Percentiles rank a stretch among this genome's conserved stretches.
Conservation (phyloP, 2,888 invertebrate species). For the Melanophora roralis region DNA sequence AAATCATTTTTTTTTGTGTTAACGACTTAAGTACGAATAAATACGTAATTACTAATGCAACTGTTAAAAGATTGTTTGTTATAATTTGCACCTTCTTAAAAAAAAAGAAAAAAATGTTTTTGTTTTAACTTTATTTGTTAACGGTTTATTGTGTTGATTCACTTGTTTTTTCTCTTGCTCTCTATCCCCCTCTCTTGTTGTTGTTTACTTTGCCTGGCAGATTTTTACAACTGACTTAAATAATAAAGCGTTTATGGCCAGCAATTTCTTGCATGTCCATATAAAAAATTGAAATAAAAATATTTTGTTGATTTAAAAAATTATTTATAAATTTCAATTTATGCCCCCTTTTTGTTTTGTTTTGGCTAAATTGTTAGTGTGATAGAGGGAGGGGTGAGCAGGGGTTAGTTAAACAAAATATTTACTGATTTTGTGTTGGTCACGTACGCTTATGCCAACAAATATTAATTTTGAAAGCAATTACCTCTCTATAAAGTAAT, state of each 20-base stretch:
- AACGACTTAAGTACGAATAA: slow-evolving; percentile 20
- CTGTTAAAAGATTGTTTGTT: slow-evolving; percentile 22
- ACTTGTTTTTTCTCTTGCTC: neutral
- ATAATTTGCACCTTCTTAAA: slow-evolving; percentile 18
- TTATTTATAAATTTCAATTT: slow-evolving; percentile 24
- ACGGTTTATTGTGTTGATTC: neutral
- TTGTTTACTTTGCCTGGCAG: neutral
- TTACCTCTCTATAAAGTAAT: slow-evolving; percentile 21
- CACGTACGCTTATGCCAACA: slow-evolving; percentile 28
- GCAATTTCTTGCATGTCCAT: neutral
- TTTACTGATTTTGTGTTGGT: neutral
- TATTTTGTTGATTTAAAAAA: slow-evolving; percentile 1
- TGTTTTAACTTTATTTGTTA: neutral
- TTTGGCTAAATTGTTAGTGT: neutral
- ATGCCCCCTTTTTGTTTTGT: neutral
- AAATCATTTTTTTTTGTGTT: slow-evolving; percentile 40
- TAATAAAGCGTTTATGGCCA: neutral
- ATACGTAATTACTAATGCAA: slow-evolving; percentile 29
- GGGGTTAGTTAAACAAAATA: neutral
- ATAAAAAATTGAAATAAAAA: neutral
- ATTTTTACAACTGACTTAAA: neutral
- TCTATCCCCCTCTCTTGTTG: too few species aligned
- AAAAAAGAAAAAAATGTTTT: neutral
- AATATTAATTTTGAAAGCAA: slow-evolving; percentile 2
- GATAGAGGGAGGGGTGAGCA: neutral